Percentiles rank a stretch among this genome's conserved stretches.
These are phyloP conservation scores for Atherinomorus stipes DNA, from an alignment of 2,113 vertebrate species.

Conservation along the genomic window DNA sequence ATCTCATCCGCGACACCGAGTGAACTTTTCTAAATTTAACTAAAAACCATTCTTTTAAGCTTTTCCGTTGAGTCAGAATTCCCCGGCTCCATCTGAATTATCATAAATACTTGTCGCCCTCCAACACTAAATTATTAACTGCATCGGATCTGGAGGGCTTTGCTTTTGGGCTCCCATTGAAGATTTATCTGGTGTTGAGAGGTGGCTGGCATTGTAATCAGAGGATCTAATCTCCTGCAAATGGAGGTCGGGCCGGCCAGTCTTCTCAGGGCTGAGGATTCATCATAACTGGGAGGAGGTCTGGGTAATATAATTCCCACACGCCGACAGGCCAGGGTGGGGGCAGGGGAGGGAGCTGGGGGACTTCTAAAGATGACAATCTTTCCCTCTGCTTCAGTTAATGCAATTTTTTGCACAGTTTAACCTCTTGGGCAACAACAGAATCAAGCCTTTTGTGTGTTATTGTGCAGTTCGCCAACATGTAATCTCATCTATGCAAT, in stretches of 20 bases:
- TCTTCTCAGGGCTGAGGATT: conserved; percentile 77
- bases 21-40: conserved; percentile 48
- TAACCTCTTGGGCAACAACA: conserved; percentile 47
- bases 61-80: conserved; percentile 39
- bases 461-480: conserved; percentile 41
- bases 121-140: conserved; percentile 81
- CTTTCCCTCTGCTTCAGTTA: conserved; percentile 60
- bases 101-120: conserved; percentile 70
- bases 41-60: conserved; percentile 48
- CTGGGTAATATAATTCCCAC: conserved; percentile 74
- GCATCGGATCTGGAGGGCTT: conserved; percentile 74
- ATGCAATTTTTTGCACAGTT: conserved; percentile 59
- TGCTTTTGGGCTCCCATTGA: conserved; percentile 74
- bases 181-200: conserved; percentile 81
- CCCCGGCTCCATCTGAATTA: conserved; percentile 64
- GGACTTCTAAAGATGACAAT: conserved; percentile 59
- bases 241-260: conserved; percentile 77
- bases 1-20: conserved; percentile 26
- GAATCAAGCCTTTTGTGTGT: conserved; percentile 8
- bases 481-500: conserved; percentile 11
- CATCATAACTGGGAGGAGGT: conserved; percentile 77
- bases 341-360: neutral
- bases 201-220: conserved; percentile 82
- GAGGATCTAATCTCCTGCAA: conserved; percentile 81
- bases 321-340: conserved; percentile 55